phyloP scores from a whole-genome alignment of 2,113 vertebrate species.

The Cyprinodon brontotheroides region DNA sequence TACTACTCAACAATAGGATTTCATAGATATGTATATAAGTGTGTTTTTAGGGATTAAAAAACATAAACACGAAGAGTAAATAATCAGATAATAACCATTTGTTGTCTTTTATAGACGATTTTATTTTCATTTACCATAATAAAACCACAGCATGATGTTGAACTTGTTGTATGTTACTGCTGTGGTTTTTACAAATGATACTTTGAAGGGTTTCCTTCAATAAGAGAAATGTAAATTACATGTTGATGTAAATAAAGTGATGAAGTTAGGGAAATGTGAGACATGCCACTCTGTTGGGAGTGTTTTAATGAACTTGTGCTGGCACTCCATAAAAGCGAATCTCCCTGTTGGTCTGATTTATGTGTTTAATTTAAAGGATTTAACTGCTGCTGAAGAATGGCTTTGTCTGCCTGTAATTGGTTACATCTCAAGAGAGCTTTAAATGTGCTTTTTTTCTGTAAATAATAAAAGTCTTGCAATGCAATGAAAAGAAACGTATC shows the following conservation, averaged over 20 bases:
- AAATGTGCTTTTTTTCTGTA: conserved; percentile 62
- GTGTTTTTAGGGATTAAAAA: conserved; percentile 3
- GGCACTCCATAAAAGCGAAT: conserved; percentile 27
- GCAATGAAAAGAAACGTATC: conserved; percentile 48
- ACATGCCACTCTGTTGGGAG: conserved; percentile 26
- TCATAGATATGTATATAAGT: background rate
- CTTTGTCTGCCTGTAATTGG: conserved; percentile 47
- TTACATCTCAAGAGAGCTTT: conserved; percentile 38
- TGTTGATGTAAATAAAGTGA: conserved; percentile 46
- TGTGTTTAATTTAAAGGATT: conserved; percentile 40
- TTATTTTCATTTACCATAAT: background rate
- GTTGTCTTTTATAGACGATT: background rate
- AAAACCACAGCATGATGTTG: background rate
- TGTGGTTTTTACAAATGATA: conserved; percentile 14
- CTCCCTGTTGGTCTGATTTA: conserved; percentile 32
- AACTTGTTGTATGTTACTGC: conserved; percentile 4
- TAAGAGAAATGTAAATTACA: background rate
- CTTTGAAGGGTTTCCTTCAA: background rate
- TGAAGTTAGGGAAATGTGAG: conserved; percentile 28
- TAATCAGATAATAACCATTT: conserved; percentile 1
- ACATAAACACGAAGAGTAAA: background rate
- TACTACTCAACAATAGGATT: background rate
- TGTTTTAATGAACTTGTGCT: conserved; percentile 42
- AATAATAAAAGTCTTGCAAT: conserved; percentile 72
- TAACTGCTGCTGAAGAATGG: conserved; percentile 41